Evolutionary conservation across 1,140 invertebrate genomes (phyloP), one percentile per base, ranked within the genome.

Genomic region (Zophobas morio): DNA sequence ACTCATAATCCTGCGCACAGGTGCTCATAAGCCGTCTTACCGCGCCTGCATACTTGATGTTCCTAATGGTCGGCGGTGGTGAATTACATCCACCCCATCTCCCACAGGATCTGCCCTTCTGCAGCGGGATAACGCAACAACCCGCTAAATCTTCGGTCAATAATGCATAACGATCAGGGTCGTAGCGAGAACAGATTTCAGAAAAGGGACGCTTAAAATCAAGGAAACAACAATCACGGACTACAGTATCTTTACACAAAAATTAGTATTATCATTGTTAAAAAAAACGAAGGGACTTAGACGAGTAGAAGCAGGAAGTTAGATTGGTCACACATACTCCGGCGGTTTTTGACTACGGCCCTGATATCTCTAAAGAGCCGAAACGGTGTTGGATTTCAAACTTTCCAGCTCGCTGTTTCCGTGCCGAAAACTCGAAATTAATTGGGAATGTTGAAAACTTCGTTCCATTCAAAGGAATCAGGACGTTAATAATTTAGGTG

Each of bases 11-110:
- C 71, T 53, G 54, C 51, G 49, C 71, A 73, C 34, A 73, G 49
- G 71, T 73, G 54, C 54, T 42, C 51, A 73, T 73, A 73, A 73
- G 71, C 71, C 40, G 71, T 42, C 71, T 73, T 53, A 42, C 49
- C 49, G 71, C 47, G 54, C 71, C 54, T 73, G 71, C 71, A 73
- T 73, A 73, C 47, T 73, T 73, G 71, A 73, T 73, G 71, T 73
- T 39, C 49, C 71, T 73, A 72, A 72, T 72, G 70, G 54, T 73
- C 35, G 71, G 54, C 71, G 71, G 49, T 56, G 71, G 51, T 39
- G 39, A 66, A 66, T 66, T 66, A 66, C 60, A 42, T 47, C 71
- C 42, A 34, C 57, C 71, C 37, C 36, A 73, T 36, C 39, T 73
- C 71, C 71, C 71, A 33, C 40, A 73, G 71, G 71, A 73, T 53